A percentile compares a stretch with the other conserved stretches of the same genome.
Evolutionary conservation across 2,797 vertebrate genomes (phyloP).

Genomic region (Melanotaenia nigrans): DNA sequence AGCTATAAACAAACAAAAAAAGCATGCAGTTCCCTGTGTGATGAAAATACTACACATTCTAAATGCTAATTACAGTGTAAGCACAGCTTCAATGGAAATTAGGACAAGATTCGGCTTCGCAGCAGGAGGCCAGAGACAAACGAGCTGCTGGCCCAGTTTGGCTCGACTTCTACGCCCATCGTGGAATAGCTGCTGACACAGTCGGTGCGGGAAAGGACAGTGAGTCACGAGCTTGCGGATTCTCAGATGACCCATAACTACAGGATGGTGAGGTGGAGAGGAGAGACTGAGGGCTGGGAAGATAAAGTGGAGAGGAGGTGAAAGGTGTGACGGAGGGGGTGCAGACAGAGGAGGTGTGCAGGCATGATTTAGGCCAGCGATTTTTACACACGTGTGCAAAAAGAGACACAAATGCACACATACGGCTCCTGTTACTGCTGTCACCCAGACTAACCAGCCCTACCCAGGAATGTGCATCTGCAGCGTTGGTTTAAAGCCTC

Average conservation of each 20-base stretch:
- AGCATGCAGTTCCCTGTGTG: background rate
- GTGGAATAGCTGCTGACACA: constrained; percentile 68
- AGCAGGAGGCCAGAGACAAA: constrained; percentile 19
- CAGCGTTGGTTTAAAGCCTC: constrained; percentile 51
- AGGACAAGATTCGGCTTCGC: constrained; percentile 29
- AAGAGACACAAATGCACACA: constrained; percentile 25
- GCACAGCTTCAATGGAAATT: constrained; percentile 30
- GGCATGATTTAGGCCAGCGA: constrained; percentile 65
- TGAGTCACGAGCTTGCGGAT: constrained; percentile 49
- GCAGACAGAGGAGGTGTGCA: constrained; percentile 62
- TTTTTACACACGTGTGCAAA: constrained; percentile 35
- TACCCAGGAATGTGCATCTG: constrained; percentile 81
- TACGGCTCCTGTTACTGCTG: constrained; percentile 39
- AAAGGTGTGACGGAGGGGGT: constrained; percentile 51
- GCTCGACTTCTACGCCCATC: constrained; percentile 37
- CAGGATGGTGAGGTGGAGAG: constrained; percentile 18
- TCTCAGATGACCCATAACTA: constrained; percentile 21
- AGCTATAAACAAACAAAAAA: too few species aligned
- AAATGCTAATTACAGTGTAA: constrained; percentile 20
- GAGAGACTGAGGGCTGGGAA: constrained; percentile 1
- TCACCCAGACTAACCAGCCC: constrained; percentile 76
- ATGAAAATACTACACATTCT: background rate
- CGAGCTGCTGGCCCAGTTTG: constrained; percentile 50
- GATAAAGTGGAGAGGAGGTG: constrained; percentile 18
- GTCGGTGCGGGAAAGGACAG: constrained; percentile 44